Evolutionary conservation across 2,888 invertebrate genomes (phyloP).

Genomic region (Epinotia nisella): DNA sequence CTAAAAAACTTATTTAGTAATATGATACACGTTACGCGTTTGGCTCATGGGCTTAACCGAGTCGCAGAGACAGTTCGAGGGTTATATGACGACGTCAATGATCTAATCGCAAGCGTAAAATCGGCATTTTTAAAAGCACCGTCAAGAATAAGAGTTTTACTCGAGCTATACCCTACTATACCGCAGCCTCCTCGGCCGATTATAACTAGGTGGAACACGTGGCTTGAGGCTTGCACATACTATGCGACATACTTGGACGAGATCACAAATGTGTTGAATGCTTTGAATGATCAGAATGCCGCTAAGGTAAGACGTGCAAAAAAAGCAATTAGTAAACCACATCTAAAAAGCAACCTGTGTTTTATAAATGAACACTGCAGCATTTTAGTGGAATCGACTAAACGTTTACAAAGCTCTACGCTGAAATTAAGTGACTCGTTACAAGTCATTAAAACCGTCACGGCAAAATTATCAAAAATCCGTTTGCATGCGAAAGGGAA

Average conservation of each 20-base stretch:
- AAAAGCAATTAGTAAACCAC: slow-evolving; percentile 11
- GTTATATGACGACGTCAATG: slow-evolving; percentile 1
- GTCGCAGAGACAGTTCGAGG: slow-evolving; percentile 20
- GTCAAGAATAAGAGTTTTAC: slow-evolving; percentile 6
- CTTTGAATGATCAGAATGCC: slow-evolving; percentile 23
- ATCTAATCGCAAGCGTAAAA: slow-evolving; percentile 1
- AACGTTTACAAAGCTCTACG: neutral
- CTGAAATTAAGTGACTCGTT: neutral
- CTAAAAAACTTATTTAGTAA: slow-evolving; percentile 14
- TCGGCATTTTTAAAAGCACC: slow-evolving; percentile 9
- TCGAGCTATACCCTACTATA: slow-evolving; percentile 8
- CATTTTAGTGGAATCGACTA: slow-evolving; percentile 18
- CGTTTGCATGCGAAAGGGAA: slow-evolving; percentile 21
- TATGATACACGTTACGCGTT: slow-evolving; percentile 12
- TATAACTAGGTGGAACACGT: slow-evolving; percentile 16
- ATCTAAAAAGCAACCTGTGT: slow-evolving; percentile 17
- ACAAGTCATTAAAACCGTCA: slow-evolving; percentile 22
- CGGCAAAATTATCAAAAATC: slow-evolving; percentile 18
- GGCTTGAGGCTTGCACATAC: slow-evolving; percentile 21
- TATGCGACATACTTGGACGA: slow-evolving; percentile 15
- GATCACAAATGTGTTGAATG: slow-evolving; percentile 21
- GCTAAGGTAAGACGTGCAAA: slow-evolving; percentile 22
- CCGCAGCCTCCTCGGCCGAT: slow-evolving; percentile 9
- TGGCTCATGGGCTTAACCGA: slow-evolving; percentile 13
- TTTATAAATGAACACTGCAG: slow-evolving; percentile 19